phyloP scores from a whole-genome alignment of 2,113 vertebrate species.

The Piaya cayana region DNA sequence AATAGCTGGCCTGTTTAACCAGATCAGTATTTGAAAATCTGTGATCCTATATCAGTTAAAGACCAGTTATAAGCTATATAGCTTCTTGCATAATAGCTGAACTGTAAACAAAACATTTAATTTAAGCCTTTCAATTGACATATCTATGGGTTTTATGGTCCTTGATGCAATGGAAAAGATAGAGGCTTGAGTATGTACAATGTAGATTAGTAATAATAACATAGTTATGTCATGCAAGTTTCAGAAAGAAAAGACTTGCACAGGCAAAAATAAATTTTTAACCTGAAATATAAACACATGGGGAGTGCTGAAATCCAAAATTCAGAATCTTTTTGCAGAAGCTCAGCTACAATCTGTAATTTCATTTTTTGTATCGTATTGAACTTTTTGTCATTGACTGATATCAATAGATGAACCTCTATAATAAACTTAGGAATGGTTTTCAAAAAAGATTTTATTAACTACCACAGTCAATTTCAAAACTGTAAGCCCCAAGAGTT shows the following conservation, averaged over 20 bases:
- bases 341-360: neutral
- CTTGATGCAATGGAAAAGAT: neutral
- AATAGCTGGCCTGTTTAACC: neutral
- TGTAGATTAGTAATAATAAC: neutral
- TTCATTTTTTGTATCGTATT: neutral
- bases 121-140: neutral
- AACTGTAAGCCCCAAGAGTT: neutral
- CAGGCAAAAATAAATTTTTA: neutral
- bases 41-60: neutral
- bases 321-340: neutral
- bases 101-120: neutral
- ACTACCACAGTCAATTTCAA: neutral
- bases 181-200: neutral
- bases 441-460: neutral
- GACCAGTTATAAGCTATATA: neutral
- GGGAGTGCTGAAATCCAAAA: neutral
- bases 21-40: neutral
- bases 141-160: neutral
- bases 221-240: neutral
- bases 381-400: neutral
- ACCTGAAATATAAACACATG: neutral
- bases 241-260: neutral
- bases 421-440: neutral
- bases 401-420: neutral
- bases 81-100: neutral